Conservation (phyloP, 2,113 vertebrate genomes). For the Indicator maculatus region DNA sequence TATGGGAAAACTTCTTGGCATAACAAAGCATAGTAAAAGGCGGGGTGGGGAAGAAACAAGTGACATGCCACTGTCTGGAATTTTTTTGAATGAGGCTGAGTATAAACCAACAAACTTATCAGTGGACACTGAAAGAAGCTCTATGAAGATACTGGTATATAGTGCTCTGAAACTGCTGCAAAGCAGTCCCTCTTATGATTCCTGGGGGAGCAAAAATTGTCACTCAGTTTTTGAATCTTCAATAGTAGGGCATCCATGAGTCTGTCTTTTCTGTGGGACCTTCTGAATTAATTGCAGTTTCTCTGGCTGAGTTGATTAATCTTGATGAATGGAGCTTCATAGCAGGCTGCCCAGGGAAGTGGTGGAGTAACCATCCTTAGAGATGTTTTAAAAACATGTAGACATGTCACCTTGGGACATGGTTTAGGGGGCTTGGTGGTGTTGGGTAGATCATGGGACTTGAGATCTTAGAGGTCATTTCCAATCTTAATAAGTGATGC, state of each 20-base stretch:
- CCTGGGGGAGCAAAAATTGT: neutral
- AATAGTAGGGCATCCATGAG: neutral
- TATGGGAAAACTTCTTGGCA: neutral
- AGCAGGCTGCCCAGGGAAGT: no score
- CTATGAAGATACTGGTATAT: neutral
- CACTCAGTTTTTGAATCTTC: neutral
- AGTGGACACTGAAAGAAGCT: neutral
- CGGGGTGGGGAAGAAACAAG: rapidly evolving
- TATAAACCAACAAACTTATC: neutral
- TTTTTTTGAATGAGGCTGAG: neutral
- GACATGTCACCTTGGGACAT: no score
- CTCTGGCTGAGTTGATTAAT: neutral
- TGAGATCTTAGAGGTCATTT: no score
- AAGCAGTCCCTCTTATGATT: neutral
- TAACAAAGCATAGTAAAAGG: neutral
- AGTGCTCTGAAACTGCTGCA: neutral
- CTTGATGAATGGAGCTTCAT: neutral
- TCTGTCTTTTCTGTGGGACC: neutral
- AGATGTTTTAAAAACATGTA: no score
- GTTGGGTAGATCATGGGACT: no score
- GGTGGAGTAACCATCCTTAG: no score
- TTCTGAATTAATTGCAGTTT: neutral
- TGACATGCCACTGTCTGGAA: neutral
- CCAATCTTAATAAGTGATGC: no score
- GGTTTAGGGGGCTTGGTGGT: no score